A percentile compares a stretch with the other conserved stretches of the same genome.
Conservation (phyloP, 2,797 vertebrate species). For the Sebastiscus tertius region DNA sequence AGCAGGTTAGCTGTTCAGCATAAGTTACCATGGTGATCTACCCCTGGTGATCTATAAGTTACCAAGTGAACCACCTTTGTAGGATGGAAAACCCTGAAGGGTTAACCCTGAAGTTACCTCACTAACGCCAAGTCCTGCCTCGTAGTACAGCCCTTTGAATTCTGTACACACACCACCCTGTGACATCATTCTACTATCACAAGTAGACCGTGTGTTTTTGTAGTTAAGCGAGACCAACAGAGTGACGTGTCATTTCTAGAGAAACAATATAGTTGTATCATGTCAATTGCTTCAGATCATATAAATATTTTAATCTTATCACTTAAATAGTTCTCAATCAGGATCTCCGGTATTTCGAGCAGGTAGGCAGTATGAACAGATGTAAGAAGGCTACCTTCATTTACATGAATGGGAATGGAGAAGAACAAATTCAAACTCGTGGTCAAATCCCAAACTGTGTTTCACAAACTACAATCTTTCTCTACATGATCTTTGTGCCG, state of each 20-base stretch:
- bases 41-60: too few relatives aligned
- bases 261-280: background rate
- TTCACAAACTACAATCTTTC: background rate
- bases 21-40: too few relatives aligned
- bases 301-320: background rate
- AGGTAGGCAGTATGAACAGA: background rate
- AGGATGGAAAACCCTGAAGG: too few relatives aligned
- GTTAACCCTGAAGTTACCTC: too few relatives aligned
- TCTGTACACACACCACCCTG: background rate
- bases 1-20: too few relatives aligned
- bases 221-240: background rate
- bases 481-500: background rate
- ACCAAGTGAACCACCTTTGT: too few relatives aligned
- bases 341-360: background rate
- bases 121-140: too few relatives aligned
- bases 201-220: background rate
- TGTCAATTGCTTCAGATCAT: background rate
- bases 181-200: background rate
- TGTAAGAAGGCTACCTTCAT: background rate
- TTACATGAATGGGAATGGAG: background rate
- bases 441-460: background rate
- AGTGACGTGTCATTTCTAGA: background rate
- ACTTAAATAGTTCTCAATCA: background rate
- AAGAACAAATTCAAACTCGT: background rate
- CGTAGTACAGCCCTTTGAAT: too few relatives aligned